Conservation (phyloP, 2,113 vertebrate genomes). For the Pseudopipra pipra region DNA sequence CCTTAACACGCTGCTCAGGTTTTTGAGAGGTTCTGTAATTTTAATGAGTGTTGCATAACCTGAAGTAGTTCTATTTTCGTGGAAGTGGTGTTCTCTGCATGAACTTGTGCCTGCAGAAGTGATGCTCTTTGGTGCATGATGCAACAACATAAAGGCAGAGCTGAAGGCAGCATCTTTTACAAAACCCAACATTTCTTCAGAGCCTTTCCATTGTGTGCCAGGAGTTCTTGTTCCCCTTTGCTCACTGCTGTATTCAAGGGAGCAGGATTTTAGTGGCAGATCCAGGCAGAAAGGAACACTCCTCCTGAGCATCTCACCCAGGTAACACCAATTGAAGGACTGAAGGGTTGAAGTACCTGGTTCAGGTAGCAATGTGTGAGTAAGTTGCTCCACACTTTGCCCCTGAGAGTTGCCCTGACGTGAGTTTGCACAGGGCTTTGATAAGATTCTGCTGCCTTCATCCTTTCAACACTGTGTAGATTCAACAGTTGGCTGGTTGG, state of each 20-base stretch:
- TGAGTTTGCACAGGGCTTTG: not conserved
- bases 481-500: not conserved
- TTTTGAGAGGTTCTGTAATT: conserved; percentile 4
- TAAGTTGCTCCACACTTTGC: not conserved
- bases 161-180: not conserved
- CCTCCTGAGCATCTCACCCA: not conserved
- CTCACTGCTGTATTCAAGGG: not conserved
- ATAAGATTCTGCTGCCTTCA: too few species aligned
- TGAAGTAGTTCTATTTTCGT: conserved; percentile 38
- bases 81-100: conserved; percentile 58
- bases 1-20: conserved; percentile 26
- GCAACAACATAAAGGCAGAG: not conserved
- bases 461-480: not conserved
- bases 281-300: not conserved
- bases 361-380: not conserved
- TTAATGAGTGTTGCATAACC: conserved; percentile 56
- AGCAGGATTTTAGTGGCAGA: not conserved
- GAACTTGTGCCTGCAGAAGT: conserved; percentile 42
- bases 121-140: conserved; percentile 23
- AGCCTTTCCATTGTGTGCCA: not conserved
- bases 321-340: not conserved
- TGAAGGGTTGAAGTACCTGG: not conserved
- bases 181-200: not conserved
- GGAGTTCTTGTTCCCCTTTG: not conserved
- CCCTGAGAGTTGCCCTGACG: not conserved